Evolutionary conservation across 1,140 invertebrate genomes (phyloP), one percentile per base, ranked within the genome.

Genomic region (Eulimnadia texana): DNA sequence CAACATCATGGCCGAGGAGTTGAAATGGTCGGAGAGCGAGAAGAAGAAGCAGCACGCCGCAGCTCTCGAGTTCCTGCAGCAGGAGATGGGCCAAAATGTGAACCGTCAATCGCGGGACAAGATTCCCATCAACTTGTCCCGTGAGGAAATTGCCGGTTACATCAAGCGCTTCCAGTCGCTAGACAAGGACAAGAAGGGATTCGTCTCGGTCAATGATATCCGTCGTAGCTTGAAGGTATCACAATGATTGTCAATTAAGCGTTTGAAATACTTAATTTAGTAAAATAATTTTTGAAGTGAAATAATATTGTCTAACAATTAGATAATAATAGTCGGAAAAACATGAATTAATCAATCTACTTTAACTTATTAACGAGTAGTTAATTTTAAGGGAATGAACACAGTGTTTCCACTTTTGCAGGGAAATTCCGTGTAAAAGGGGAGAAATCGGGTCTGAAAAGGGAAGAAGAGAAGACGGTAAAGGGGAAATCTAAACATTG

Each of bases 171-270:
- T 99, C 82, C 85, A 94, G 70, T 82, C 89, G 63, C 85, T 99
- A 61, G 96, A 99, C 75, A 85, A 85, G 67, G 95, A 97, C 70
- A 84, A 86, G 67, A 99, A 99, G 73, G 96, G 96, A 66, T 98
- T 93, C 70, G 93, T 99, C 51, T 97, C 93, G 29, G 88, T 98
- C 63, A 97, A 95, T 72, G 96, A 99, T 73, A 90, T 99, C 62
- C 79, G 94, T 64, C 79, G 88, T 70, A 90, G 90, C 72, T 80
- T 98, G 22, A 93, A 98, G 85, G 93, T 96, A 79, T 70, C 68
- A 2, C 13, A 3, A 16, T 22, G 19, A 25, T 54, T 51, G 6
- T 51, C n/a, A n/a, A n/a, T n/a, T n/a, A n/a, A n/a, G n/a, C n/a
- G n/a, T n/a, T n/a, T n/a, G n/a, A n/a, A n/a, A n/a, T n/a, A 51